phyloP scores from a whole-genome alignment of 2,888 invertebrate species.

The Lithophane leautieri region DNA sequence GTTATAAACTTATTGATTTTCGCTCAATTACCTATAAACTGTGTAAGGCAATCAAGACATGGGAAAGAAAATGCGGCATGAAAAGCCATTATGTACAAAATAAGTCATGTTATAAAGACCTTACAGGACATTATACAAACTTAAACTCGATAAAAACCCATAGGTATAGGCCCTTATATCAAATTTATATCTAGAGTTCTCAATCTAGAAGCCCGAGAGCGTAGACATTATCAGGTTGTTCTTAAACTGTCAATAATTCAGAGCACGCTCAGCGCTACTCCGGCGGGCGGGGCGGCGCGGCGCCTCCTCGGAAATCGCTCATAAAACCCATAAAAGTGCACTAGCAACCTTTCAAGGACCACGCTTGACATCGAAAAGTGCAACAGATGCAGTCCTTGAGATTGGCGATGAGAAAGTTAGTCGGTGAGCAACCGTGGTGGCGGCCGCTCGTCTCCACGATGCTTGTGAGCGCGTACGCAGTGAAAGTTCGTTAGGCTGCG shows the following conservation, averaged over 20 bases:
- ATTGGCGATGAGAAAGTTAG: constrained; percentile 79
- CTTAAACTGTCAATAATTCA: constrained; percentile 53
- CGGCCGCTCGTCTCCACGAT: constrained; percentile 81
- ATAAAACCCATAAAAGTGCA: constrained; percentile 71
- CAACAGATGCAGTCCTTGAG: constrained; percentile 84
- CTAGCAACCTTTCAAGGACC: constrained; percentile 80
- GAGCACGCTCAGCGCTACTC: constrained; percentile 51
- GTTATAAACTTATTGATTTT: neutral
- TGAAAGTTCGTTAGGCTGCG: constrained; percentile 88
- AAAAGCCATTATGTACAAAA: neutral
- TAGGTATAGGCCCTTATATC: neutral
- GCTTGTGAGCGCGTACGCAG: constrained; percentile 81
- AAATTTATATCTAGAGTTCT: constrained; percentile 1
- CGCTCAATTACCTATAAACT: neutral
- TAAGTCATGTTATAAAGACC: neutral
- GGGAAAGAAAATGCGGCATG: neutral
- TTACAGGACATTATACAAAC: neutral
- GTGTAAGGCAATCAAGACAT: neutral
- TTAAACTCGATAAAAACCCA: neutral
- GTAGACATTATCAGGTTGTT: constrained; percentile 39
- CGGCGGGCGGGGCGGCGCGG: no score
- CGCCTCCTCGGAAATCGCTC: constrained; percentile 60
- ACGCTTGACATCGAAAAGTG: constrained; percentile 72
- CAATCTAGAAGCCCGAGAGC: constrained; percentile 21
- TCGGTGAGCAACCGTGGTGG: constrained; percentile 81